Evolutionary conservation across 2,113 vertebrate species (phyloP).

Genomic region (Dasyurus viverrinus): DNA sequence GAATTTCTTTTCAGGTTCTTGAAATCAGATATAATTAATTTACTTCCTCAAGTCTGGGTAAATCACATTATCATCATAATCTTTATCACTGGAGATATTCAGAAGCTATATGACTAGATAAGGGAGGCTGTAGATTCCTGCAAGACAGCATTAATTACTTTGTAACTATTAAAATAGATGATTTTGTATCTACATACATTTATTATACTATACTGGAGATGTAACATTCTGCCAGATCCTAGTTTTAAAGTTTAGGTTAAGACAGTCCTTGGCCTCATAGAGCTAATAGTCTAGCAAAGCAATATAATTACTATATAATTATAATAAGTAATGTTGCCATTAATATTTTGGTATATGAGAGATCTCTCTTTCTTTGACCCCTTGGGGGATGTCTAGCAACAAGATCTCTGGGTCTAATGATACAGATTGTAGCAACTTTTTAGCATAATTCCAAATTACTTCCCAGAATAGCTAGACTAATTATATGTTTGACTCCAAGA

Average conservation of each 20-base stretch:
- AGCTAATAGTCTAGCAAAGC: not conserved
- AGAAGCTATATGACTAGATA: not conserved
- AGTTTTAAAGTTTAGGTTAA: not conserved
- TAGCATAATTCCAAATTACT: not conserved
- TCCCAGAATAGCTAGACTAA: not conserved
- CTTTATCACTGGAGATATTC: not conserved
- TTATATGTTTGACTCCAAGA: not conserved
- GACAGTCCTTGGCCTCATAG: not conserved
- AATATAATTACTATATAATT: not conserved
- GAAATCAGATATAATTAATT: no score
- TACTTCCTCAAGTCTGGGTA: not conserved
- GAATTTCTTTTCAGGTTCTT: no score
- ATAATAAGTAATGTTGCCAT: not conserved
- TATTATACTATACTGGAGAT: not conserved
- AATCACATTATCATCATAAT: not conserved
- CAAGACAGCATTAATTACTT: not conserved
- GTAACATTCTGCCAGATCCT: no score
- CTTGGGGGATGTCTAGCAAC: not conserved
- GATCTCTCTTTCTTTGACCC: not conserved
- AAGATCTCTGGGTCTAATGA: not conserved
- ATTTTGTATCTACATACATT: not conserved
- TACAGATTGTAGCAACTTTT: not conserved
- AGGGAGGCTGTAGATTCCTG: not conserved
- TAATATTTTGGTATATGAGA: not conserved
- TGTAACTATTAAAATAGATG: not conserved